A percentile compares a stretch with the other conserved stretches of the same genome.
These are phyloP conservation scores for Sigmodon hispidus DNA, from an alignment of 2,113 vertebrate genomes.

Conservation along the genomic window DNA sequence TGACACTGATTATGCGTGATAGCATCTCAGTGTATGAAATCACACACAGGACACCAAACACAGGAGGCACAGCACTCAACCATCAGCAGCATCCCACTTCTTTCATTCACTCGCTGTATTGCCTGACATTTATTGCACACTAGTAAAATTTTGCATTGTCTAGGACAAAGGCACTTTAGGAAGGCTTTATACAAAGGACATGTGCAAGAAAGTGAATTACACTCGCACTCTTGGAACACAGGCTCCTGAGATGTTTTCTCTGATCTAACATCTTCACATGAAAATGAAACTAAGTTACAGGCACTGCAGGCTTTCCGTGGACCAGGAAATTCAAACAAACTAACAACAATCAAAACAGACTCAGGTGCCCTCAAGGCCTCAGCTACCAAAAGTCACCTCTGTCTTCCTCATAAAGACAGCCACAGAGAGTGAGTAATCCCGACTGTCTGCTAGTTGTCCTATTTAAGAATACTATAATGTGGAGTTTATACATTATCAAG, in stretches of 20 bases:
- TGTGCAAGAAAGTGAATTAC: no score
- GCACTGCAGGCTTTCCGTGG: neutral
- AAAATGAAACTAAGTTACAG: neutral
- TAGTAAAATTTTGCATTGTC: neutral
- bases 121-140: neutral
- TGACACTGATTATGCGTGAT: accelerated
- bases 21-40: neutral
- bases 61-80: accelerated
- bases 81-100: no score
- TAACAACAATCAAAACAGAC: neutral
- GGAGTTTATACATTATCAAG: neutral
- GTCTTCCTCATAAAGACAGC: neutral
- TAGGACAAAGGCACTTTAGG: neutral
- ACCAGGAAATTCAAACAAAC: no score
- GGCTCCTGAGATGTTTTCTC: neutral
- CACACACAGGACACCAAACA: accelerated
- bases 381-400: no score
- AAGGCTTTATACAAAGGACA: no score
- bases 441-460: accelerated
- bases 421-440: accelerated
- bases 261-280: neutral
- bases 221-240: accelerated
- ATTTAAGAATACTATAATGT: neutral
- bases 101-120: accelerated
- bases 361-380: neutral